Conservation (phyloP, 2,888 invertebrate species). For the Thecophora atra region DNA sequence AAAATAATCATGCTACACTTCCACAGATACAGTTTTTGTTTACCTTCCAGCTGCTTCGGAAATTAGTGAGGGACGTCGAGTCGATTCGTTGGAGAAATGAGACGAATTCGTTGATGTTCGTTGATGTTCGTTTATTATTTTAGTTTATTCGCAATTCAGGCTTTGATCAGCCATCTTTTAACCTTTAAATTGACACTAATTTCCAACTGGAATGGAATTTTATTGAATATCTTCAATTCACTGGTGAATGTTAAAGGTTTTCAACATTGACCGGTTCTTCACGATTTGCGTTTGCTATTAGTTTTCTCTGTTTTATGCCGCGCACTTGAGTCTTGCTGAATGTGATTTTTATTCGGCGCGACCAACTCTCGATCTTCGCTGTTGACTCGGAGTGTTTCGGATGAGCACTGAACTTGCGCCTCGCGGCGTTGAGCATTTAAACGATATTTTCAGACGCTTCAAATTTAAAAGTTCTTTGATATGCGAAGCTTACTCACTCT, state of each 20-base stretch:
- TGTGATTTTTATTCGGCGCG: neutral
- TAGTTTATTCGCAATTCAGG: too few species aligned
- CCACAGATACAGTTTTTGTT: neutral
- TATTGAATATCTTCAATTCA: too few species aligned
- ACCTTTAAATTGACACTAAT: too few species aligned
- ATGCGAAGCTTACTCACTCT: neutral
- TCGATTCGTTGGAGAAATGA: neutral
- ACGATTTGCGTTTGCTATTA: neutral
- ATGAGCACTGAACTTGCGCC: slow-evolving; percentile 24
- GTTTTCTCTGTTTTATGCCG: slow-evolving; percentile 8
- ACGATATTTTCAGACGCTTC: slow-evolving; percentile 15
- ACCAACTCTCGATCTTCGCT: neutral
- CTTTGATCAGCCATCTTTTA: neutral
- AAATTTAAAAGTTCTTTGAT: slow-evolving; percentile 4
- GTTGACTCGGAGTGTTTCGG: slow-evolving; percentile 14
- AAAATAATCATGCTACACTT: slow-evolving; percentile 4
- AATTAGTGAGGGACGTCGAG: neutral
- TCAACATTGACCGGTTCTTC: slow-evolving; percentile 26
- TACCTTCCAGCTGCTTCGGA: neutral
- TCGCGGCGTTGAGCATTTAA: slow-evolving; percentile 19
- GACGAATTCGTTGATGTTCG: neutral
- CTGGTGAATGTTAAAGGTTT: too few species aligned
- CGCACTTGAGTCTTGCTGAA: slow-evolving; percentile 14
- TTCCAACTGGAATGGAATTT: too few species aligned
- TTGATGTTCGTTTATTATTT: too few species aligned